Conservation (phyloP, 2,797 vertebrate species). For the Clarias laeviceps region DNA sequence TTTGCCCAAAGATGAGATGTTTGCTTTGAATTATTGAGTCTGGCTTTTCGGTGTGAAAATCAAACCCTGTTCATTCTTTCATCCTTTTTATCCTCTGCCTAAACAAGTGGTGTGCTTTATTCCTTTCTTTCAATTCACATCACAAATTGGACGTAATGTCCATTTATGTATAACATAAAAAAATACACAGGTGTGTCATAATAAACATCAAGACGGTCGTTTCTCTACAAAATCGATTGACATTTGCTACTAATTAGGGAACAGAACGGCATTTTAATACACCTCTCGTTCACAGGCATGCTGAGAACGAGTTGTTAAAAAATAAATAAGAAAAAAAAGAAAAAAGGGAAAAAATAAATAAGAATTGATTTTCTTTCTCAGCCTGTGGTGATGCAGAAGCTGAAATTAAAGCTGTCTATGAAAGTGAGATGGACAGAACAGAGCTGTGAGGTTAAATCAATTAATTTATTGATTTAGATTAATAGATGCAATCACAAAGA, state of each 20-base stretch:
- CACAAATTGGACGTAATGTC: background rate
- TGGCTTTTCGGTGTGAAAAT: conserved; percentile 7
- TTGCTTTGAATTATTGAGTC: conserved; percentile 23
- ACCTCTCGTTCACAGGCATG: background rate
- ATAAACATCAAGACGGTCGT: background rate
- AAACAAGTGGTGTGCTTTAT: conserved; percentile 2
- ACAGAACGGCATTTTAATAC: background rate
- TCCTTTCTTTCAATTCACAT: background rate
- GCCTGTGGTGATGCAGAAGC: conserved; percentile 70
- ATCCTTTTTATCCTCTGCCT: background rate
- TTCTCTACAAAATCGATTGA: conserved; percentile 15
- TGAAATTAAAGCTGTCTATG: conserved; percentile 73
- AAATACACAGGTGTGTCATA: background rate
- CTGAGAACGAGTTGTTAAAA: background rate
- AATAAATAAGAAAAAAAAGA: conserved; percentile 1
- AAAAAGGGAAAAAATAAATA: conserved; percentile 52
- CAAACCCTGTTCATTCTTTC: conserved; percentile 8
- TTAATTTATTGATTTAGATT: conserved; percentile 60
- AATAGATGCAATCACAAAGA: conserved; percentile 34
- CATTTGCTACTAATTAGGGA: conserved; percentile 7
- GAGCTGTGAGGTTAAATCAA: conserved; percentile 76
- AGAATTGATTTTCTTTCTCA: conserved; percentile 72
- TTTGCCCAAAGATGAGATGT: conserved; percentile 14
- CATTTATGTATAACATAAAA: background rate
- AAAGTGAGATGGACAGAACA: conserved; percentile 76